These are phyloP conservation scores for Danio tinwini DNA, from an alignment of 2,797 vertebrate genomes.

Conservation along the genomic window DNA sequence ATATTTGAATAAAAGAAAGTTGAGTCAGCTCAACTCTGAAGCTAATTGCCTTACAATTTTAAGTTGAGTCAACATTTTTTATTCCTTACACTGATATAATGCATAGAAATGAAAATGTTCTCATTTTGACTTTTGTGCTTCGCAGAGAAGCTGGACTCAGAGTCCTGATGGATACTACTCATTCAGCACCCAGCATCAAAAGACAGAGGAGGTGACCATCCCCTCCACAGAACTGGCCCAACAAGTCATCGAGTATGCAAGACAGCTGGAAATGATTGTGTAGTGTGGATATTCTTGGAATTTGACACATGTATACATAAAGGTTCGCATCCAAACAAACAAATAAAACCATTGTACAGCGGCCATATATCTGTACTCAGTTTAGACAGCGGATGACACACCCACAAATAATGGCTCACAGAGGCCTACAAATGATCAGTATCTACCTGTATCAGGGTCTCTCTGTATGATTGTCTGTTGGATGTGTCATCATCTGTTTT, in stretches of 20 bases:
- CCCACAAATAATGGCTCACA: neutral
- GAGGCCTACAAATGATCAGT: conserved; percentile 13
- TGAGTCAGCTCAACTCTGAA: no score
- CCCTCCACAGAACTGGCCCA: conserved; percentile 91
- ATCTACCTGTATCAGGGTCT: conserved; percentile 33
- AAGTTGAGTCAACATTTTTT: no score
- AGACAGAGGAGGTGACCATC: conserved; percentile 90
- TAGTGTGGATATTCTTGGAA: conserved; percentile 69
- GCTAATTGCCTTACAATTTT: no score
- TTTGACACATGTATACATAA: conserved; percentile 47
- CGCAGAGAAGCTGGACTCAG: conserved; percentile 91
- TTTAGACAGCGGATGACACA: conserved; percentile 15
- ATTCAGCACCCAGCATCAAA: conserved; percentile 89
- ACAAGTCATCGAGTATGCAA: conserved; percentile 95
- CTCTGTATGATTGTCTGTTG: neutral
- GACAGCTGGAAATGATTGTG: conserved; percentile 97
- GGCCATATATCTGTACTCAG: conserved; percentile 19
- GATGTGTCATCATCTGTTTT: conserved; percentile 19
- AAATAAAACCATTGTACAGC: conserved; percentile 36
- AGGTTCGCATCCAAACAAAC: conserved; percentile 16
- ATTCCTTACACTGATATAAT: no score
- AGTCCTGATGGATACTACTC: conserved; percentile 88
- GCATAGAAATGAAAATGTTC: no score
- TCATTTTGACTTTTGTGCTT: conserved; percentile 17
- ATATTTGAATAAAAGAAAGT: no score